These are phyloP conservation scores for Zeugodacus cucurbitae DNA, from an alignment of 1,140 invertebrate species.

Conservation along the genomic window DNA sequence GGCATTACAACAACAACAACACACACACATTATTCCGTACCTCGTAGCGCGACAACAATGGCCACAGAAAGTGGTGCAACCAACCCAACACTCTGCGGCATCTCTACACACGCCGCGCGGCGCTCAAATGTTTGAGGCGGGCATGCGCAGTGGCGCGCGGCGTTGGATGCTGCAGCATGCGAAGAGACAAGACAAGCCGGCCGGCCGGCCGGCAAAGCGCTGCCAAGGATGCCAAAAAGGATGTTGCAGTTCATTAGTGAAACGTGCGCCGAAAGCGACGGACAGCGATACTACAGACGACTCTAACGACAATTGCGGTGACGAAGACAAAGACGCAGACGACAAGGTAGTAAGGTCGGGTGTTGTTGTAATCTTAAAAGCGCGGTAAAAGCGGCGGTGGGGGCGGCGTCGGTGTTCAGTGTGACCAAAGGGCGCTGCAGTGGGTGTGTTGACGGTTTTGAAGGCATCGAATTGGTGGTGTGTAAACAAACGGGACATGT, in stretches of 20 bases:
- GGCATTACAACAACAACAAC: neutral
- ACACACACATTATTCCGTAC: neutral
- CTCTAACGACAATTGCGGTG: neutral
- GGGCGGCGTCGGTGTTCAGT: neutral
- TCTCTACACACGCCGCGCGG: neutral
- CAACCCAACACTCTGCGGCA: neutral
- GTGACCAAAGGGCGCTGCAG: neutral
- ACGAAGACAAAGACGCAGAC: neutral
- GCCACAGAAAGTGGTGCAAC: constrained; percentile 10
- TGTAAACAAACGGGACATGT: neutral
- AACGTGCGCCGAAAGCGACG: constrained; percentile 31
- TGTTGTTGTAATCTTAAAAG: neutral
- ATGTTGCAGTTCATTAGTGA: constrained; percentile 26
- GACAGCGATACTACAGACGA: constrained; percentile 32
- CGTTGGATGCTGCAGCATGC: neutral
- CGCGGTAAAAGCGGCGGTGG: neutral
- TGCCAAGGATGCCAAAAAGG: constrained; percentile 25
- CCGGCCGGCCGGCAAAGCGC: neutral
- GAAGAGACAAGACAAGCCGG: neutral
- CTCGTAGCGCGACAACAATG: constrained; percentile 14
- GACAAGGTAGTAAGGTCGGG: neutral
- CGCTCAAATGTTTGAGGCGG: constrained; percentile 42
- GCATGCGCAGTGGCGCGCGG: constrained; percentile 31
- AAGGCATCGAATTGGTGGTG: neutral
- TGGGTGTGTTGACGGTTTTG: neutral